Evolutionary conservation across 2,113 vertebrate species (phyloP).

Genomic region (Anser brachyrhynchus): DNA sequence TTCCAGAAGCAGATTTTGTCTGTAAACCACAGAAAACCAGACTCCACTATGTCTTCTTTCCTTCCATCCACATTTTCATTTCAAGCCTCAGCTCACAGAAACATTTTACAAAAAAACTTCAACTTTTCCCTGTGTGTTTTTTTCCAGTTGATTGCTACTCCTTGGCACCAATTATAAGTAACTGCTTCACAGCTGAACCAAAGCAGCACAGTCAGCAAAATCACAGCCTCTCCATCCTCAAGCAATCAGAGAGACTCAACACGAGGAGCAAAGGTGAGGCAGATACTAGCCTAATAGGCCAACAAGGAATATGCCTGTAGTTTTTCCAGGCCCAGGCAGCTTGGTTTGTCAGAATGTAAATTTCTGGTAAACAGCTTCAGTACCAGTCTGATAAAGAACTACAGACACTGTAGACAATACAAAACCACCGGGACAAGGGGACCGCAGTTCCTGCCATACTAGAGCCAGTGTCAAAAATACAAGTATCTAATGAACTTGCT

Average conservation of each 20-base stretch:
- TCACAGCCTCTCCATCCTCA: not conserved
- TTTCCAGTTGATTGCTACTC: constrained; percentile 33
- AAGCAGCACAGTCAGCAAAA: constrained; percentile 42
- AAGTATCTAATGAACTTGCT: not conserved
- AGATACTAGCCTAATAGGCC: constrained; percentile 28
- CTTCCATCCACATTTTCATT: constrained; percentile 42
- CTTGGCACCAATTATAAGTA: constrained; percentile 59
- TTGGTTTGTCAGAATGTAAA: constrained; percentile 37
- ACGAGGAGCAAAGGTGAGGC: constrained; percentile 55
- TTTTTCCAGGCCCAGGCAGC: constrained; percentile 1
- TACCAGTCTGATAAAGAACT: not conserved
- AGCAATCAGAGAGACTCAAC: constrained; percentile 40
- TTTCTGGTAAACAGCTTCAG: constrained; percentile 30
- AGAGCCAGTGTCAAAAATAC: not conserved
- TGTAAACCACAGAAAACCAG: not conserved
- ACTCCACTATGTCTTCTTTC: not conserved
- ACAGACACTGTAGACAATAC: not conserved
- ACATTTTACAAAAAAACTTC: not conserved
- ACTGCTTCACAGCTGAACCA: constrained; percentile 51
- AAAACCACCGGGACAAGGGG: not conserved
- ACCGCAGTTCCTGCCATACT: not conserved
- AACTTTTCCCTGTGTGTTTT: not conserved
- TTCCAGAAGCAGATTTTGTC: not conserved
- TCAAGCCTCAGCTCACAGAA: constrained; percentile 42
- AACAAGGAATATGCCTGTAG: constrained; percentile 25